Base-by-base conservation (phyloP, 37 sponge, comb jelly and placozoan species). In the Lycopodina hypogea region DNA sequence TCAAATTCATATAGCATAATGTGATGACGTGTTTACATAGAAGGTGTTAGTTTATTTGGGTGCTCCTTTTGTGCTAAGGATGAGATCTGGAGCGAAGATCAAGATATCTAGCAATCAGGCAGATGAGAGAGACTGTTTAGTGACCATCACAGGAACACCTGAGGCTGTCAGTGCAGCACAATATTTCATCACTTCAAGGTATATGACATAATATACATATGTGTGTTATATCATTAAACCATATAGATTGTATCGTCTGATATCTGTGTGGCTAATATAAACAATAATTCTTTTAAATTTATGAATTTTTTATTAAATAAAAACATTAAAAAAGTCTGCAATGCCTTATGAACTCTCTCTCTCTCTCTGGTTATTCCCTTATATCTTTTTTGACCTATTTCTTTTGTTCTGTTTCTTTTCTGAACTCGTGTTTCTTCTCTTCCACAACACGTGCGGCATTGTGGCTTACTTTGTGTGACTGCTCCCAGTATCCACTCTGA, bases 161-260 rank as follows among this genome's bases (percentile, higher is more conserved):
- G 96, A 93, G 42, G 74, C 93, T 22, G 91, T 96, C 11, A 77
- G 88, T 35, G 69, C 88, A 69, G 96, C 96, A 58, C 96, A 96
- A 51, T 96, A 96, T 61, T 89, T 93, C 84, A 96, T 96, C 40
- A 93, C 81, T 75, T 86, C 89, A 69, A 92, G 96, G 96, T 96
- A n/a, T n/a, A n/a, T n/a, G n/a, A n/a, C n/a, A n/a, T n/a, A n/a
- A n/a, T n/a, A n/a, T n/a, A n/a, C n/a, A n/a, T n/a, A 24, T 41
- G 78, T 32, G 14, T 9, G 37, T 36, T 39, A 74, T 37, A 32
- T 8, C 19, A 35, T 32, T 18, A 4, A n/a, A 11, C 33, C n/a
- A 32, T 32, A 3, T 19, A 3, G 37, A 11, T 6, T 34, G 7
- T 32, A 30, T 14, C 30, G 68, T 34, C 4, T 36, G 7, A 67